These are phyloP conservation scores for Lophius americanus DNA, from an alignment of 2,797 vertebrate genomes.

Conservation along the genomic window DNA sequence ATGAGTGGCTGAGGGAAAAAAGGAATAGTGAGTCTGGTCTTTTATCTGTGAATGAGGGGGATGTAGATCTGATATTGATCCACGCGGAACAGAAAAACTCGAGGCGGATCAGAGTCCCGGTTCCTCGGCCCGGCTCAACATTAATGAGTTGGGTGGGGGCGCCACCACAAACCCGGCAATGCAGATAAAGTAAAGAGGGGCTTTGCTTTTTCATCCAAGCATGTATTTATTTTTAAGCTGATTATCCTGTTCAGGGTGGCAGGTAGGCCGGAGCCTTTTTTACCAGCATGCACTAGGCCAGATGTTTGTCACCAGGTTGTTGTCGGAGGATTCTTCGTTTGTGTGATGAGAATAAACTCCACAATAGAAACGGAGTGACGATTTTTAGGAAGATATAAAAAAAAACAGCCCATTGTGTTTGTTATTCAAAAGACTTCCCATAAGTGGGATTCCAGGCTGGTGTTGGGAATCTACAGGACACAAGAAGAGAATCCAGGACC, in stretches of 20 bases:
- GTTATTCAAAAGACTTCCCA: not conserved
- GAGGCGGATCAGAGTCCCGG: conserved; percentile 33
- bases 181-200: conserved; percentile 51
- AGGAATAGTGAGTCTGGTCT: conserved; percentile 42
- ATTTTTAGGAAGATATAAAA: conserved; percentile 3
- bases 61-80: conserved; percentile 77
- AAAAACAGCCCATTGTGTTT: not conserved
- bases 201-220: conserved; percentile 41
- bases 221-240: conserved; percentile 53
- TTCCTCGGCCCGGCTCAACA: conserved; percentile 36
- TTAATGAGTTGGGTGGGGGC: conserved; percentile 44
- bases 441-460: not conserved
- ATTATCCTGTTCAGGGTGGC: conserved; percentile 50
- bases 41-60: conserved; percentile 70
- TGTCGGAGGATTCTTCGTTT: conserved; percentile 24
- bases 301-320: conserved; percentile 16
- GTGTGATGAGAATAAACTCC: conserved; percentile 22
- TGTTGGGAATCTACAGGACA: not conserved
- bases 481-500: too few relatives aligned
- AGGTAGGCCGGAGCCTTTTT: conserved; percentile 30
- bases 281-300: conserved; percentile 36
- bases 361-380: conserved; percentile 5
- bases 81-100: conserved; percentile 44
- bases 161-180: conserved; percentile 46
- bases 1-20: conserved; percentile 37